A percentile compares a stretch with the other conserved stretches of the same genome.
Conservation (phyloP, 1,140 invertebrate species). For the Himalopsyche phryganea region DNA sequence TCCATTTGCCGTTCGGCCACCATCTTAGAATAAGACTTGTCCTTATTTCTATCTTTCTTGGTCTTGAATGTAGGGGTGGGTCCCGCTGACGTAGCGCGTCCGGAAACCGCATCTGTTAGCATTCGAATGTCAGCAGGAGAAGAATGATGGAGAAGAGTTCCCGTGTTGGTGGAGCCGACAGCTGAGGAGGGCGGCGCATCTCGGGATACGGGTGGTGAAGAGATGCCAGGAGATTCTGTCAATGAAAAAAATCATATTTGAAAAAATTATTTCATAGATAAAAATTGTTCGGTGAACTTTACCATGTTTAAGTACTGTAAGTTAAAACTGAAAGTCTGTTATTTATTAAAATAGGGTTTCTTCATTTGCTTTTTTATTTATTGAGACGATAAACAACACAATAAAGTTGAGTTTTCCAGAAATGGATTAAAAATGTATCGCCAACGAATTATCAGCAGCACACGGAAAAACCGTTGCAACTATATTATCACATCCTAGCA, state of each 20-base stretch:
- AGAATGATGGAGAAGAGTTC: slow-evolving; percentile 48
- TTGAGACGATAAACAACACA: no score
- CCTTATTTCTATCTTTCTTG: slow-evolving; percentile 50
- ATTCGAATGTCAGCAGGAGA: slow-evolving; percentile 34
- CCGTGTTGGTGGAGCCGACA: slow-evolving; percentile 62
- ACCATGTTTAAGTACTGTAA: no score
- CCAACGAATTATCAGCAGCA: no score
- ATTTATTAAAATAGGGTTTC: no score
- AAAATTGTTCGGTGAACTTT: no score
- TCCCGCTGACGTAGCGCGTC: slow-evolving; percentile 40
- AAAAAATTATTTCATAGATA: no score
- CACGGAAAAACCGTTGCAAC: no score
- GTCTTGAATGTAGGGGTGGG: slow-evolving; percentile 30
- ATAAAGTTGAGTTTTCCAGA: no score
- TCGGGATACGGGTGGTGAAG: slow-evolving; percentile 21
- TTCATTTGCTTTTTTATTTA: no score
- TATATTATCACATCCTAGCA: no score
- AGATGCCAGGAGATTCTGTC: not conserved
- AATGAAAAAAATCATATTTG: not conserved
- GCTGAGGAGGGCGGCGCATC: slow-evolving; percentile 44
- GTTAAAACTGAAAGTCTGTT: no score
- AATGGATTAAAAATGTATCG: no score
- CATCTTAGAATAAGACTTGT: slow-evolving; percentile 55
- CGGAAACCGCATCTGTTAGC: slow-evolving; percentile 33
- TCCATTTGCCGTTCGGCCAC: slow-evolving; percentile 41